These are phyloP conservation scores for Andrena praecox DNA, from an alignment of 2,888 invertebrate genomes.

Conservation along the genomic window DNA sequence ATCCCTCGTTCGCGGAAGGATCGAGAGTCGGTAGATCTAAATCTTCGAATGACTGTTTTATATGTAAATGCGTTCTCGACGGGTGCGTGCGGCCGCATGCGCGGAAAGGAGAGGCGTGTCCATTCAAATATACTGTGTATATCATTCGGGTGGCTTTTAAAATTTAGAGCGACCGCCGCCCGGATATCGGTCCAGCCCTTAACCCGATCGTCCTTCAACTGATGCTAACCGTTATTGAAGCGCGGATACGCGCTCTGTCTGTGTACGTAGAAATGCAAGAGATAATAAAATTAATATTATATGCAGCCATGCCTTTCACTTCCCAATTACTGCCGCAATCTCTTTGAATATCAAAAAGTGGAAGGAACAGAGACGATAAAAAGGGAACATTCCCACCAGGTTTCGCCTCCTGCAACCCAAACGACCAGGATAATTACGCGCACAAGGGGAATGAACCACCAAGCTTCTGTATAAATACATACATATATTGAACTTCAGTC, in stretches of 20 bases:
- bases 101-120: constrained; percentile 15
- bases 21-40: constrained; percentile 3
- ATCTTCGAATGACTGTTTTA: constrained; percentile 9
- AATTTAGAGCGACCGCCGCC: constrained; percentile 41
- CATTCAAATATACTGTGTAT: constrained; percentile 52
- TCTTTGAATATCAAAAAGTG: too few species aligned
- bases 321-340: not conserved
- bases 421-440: too few species aligned
- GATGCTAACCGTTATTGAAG: constrained; percentile 69
- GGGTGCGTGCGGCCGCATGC: constrained; percentile 2
- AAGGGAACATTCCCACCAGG: not conserved
- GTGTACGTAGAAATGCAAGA: constrained; percentile 75
- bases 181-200: constrained; percentile 61
- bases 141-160: constrained; percentile 27
- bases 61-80: constrained; percentile 10
- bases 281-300: constrained; percentile 76
- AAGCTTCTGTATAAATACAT: constrained; percentile 33
- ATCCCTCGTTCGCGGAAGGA: constrained; percentile 26
- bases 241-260: constrained; percentile 70
- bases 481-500: not conserved
- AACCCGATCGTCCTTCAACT: constrained; percentile 67
- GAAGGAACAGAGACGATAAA: too few species aligned
- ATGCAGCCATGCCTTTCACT: constrained; percentile 10
- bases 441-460: too few species aligned
- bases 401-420: not conserved